Conservation (phyloP, 2,888 invertebrate species). For the Conus canariensis region DNA sequence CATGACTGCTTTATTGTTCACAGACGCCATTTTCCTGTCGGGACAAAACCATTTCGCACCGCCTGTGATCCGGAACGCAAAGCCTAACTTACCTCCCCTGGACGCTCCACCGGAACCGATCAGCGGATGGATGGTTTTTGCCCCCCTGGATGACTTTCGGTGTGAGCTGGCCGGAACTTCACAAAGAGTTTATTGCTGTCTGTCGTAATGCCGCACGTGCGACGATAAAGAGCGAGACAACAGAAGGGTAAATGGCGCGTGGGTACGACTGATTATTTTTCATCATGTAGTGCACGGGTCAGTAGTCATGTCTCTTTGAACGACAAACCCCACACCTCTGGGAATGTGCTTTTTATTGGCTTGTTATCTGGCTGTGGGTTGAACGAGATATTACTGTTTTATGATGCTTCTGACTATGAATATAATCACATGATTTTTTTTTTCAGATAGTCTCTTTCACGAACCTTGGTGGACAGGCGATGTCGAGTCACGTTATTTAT, state of each 20-base stretch:
- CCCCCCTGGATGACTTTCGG: not conserved
- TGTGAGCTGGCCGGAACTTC: not conserved
- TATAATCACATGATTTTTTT: too few species aligned
- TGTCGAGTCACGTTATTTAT: too few species aligned
- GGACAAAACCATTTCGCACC: not conserved
- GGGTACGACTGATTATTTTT: not conserved
- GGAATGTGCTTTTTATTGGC: too few species aligned
- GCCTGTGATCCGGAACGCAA: not conserved
- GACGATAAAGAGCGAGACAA: not conserved
- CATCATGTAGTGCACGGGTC: not conserved
- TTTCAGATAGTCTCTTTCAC: too few species aligned
- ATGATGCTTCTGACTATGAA: too few species aligned
- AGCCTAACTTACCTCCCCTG: not conserved
- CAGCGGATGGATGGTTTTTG: not conserved
- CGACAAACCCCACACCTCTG: too few species aligned
- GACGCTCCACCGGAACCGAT: not conserved
- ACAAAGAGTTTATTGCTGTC: not conserved
- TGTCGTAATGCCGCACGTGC: conserved; percentile 27
- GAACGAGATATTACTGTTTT: too few species aligned
- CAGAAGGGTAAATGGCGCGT: not conserved
- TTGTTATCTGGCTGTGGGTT: too few species aligned
- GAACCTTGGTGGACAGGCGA: too few species aligned
- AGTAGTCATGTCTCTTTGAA: not conserved
- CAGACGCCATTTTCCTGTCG: not conserved
- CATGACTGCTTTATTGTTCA: not conserved